Evolutionary conservation across 2,888 invertebrate species (phyloP).

Genomic region (Sinodicranocentrus sp.): DNA sequence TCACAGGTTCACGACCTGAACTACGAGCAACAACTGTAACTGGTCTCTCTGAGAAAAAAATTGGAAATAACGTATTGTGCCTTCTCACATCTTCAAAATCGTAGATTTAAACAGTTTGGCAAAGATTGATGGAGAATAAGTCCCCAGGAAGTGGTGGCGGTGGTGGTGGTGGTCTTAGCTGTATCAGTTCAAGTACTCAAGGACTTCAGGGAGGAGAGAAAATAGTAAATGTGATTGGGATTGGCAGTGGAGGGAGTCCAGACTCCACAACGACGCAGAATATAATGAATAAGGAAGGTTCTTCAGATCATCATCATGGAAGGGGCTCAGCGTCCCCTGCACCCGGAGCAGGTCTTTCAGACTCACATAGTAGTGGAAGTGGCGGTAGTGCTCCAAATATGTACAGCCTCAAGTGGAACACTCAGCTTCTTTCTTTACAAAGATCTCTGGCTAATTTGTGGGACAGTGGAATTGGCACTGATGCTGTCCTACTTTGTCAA

Average conservation of each 20-base stretch:
- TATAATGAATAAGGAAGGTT: slow-evolving; percentile 66
- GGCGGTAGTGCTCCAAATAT: slow-evolving; percentile 71
- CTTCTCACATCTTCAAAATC: slow-evolving; percentile 33
- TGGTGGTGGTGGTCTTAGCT: slow-evolving; percentile 73
- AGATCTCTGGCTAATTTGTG: slow-evolving; percentile 76
- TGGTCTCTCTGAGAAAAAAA: slow-evolving; percentile 45
- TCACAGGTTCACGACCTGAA: slow-evolving; percentile 72
- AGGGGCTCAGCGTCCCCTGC: slow-evolving; percentile 70
- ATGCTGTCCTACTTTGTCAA: slow-evolving; percentile 77
- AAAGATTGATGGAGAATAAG: slow-evolving; percentile 75
- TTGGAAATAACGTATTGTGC: slow-evolving; percentile 20
- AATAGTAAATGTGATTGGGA: slow-evolving; percentile 65
- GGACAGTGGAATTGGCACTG: slow-evolving; percentile 77
- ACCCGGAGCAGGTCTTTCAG: slow-evolving; percentile 65
- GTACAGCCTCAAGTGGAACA: slow-evolving; percentile 76
- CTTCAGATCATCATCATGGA: slow-evolving; percentile 62
- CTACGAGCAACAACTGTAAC: slow-evolving; percentile 57
- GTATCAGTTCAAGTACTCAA: slow-evolving; percentile 75
- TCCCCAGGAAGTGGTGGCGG: slow-evolving; percentile 74
- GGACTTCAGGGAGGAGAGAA: slow-evolving; percentile 60
- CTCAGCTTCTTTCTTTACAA: slow-evolving; percentile 74
- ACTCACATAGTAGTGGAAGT: slow-evolving; percentile 66
- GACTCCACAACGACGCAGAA: slow-evolving; percentile 76
- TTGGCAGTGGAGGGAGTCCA: slow-evolving; percentile 74
- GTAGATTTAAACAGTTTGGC: slow-evolving; percentile 40